phyloP scores from a whole-genome alignment of 1,140 invertebrate species.

The Anadara kagoshimensis region DNA sequence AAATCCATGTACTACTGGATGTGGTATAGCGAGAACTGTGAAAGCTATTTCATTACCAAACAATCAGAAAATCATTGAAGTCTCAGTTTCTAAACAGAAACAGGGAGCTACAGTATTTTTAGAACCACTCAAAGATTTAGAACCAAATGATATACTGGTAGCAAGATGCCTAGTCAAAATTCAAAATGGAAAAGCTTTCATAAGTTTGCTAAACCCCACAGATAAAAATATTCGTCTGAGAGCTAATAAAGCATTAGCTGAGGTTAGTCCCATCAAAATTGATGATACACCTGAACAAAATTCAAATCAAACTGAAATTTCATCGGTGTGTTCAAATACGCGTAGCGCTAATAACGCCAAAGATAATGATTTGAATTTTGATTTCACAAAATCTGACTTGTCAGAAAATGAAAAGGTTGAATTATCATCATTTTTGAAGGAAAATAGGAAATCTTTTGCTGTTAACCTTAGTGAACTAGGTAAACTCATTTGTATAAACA shows the following conservation, averaged over 20 bases:
- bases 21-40: slow-evolving; percentile 7
- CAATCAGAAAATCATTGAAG: slow-evolving; percentile 14
- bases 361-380: slow-evolving; percentile 4
- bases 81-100: slow-evolving; percentile 9
- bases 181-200: slow-evolving; percentile 9
- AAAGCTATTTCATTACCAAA: slow-evolving; percentile 15
- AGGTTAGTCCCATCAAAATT: background rate
- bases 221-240: slow-evolving; percentile 11
- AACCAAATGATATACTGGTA: background rate
- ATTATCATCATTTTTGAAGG: slow-evolving; percentile 16
- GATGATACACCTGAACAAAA: background rate
- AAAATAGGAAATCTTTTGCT: slow-evolving; percentile 37
- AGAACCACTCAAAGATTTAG: slow-evolving; percentile 5
- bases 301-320: background rate
- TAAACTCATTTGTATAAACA: slow-evolving; percentile 23
- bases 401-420: slow-evolving; percentile 19
- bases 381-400: slow-evolving; percentile 12
- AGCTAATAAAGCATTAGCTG: slow-evolving; percentile 1
- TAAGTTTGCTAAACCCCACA: slow-evolving; percentile 31
- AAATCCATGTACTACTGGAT: background rate
- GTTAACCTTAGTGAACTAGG: slow-evolving; percentile 31
- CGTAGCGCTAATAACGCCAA: background rate
- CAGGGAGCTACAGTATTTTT: slow-evolving; percentile 13
- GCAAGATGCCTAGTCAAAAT: slow-evolving; percentile 35
- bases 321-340: background rate